Evolutionary conservation across 2,113 vertebrate genomes (phyloP).

Genomic region (Oryzias woworae): DNA sequence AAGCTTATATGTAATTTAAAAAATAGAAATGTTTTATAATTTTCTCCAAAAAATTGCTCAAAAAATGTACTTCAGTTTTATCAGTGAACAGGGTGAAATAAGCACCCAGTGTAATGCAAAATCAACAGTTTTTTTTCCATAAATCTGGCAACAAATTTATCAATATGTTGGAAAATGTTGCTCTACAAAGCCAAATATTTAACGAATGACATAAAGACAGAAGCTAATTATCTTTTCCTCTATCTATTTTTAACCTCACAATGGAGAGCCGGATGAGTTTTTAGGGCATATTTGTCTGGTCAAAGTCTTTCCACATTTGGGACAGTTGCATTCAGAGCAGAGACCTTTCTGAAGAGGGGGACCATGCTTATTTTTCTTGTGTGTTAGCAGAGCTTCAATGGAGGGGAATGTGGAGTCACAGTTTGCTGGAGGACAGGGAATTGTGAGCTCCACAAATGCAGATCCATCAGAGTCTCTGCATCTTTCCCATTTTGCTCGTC

Average conservation of each 20-base stretch:
- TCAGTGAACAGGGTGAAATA: too few relatives aligned
- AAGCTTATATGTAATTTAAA: too few relatives aligned
- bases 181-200: slow-evolving; percentile 1
- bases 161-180: too few relatives aligned
- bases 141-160: too few relatives aligned
- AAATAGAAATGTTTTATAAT: too few relatives aligned
- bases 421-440: slow-evolving; percentile 68
- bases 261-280: slow-evolving; percentile 73
- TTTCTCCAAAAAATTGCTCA: too few relatives aligned
- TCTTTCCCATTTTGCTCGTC: background rate
- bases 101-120: too few relatives aligned
- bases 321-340: slow-evolving; percentile 71
- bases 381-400: slow-evolving; percentile 63
- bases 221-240: slow-evolving; percentile 59
- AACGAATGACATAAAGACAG: background rate
- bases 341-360: slow-evolving; percentile 46
- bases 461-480: slow-evolving; percentile 27
- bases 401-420: slow-evolving; percentile 71
- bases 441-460: slow-evolving; percentile 44
- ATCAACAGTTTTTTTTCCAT: too few relatives aligned
- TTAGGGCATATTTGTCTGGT: slow-evolving; percentile 74
- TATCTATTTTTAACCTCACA: slow-evolving; percentile 48
- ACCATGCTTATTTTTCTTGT: slow-evolving; percentile 67
- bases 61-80: too few relatives aligned
- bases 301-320: slow-evolving; percentile 81